These are phyloP conservation scores for Campodea augens DNA, from an alignment of 1,140 invertebrate species.

Conservation along the genomic window DNA sequence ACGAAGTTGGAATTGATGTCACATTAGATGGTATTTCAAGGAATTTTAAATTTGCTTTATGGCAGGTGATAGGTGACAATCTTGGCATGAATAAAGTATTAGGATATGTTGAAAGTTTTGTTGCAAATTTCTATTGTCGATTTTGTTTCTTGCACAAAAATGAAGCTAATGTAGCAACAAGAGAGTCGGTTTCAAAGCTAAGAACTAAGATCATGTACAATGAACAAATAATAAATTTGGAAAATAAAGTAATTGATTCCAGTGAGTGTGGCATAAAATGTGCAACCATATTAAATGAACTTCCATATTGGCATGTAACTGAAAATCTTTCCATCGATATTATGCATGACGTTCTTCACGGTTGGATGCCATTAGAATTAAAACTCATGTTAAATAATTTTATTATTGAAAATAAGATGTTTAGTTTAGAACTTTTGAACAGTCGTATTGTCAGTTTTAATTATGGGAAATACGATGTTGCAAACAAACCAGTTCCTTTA, in stretches of 20 bases:
- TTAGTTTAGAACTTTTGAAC: not conserved
- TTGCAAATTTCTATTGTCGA: not conserved
- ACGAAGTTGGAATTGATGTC: not conserved
- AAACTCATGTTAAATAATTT: not conserved
- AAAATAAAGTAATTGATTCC: not conserved
- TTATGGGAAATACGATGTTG: not conserved
- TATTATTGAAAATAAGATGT: not conserved
- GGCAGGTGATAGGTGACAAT: not conserved
- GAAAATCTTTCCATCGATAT: not conserved
- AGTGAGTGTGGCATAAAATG: not conserved
- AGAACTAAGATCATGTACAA: not conserved
- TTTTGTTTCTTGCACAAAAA: not conserved
- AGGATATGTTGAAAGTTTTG: not conserved
- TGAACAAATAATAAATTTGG: not conserved
- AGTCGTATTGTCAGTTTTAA: not conserved
- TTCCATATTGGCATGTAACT: not conserved
- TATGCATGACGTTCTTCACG: constrained; percentile 2
- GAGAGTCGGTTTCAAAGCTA: not conserved
- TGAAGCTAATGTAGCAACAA: not conserved
- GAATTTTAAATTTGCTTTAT: not conserved
- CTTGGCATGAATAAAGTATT: not conserved
- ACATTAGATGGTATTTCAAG: not conserved
- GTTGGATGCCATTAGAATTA: not conserved
- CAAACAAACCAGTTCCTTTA: not conserved
- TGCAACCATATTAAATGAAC: not conserved